Evolutionary conservation across 2,113 vertebrate genomes (phyloP).

Genomic region (Chloropsis cyanopogon): DNA sequence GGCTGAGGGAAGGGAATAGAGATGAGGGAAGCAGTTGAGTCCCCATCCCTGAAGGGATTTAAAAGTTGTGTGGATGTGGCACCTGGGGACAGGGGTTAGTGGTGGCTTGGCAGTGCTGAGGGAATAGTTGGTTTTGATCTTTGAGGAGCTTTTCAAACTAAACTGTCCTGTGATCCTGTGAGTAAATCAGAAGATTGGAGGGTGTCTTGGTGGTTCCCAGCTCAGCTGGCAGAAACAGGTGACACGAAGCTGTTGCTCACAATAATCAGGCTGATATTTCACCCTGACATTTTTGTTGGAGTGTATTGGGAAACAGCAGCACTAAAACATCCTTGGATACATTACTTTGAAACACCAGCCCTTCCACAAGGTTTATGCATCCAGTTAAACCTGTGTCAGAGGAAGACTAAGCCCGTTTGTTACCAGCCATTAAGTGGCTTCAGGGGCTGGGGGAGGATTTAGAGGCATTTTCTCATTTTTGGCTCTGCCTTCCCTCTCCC

Average conservation of each 20-base stretch:
- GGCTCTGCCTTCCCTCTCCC: neutral
- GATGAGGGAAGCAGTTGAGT: neutral
- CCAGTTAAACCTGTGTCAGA: neutral
- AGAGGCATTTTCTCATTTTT: neutral
- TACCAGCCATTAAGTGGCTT: neutral
- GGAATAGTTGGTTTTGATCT: neutral
- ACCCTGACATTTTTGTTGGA: neutral
- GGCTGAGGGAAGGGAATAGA: neutral
- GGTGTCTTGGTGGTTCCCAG: neutral
- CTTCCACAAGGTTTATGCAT: neutral
- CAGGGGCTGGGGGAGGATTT: neutral
- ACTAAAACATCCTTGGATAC: neutral
- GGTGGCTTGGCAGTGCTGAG: neutral
- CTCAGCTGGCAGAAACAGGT: neutral
- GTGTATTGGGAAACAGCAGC: neutral
- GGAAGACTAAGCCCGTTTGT: neutral
- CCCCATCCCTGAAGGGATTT: neutral
- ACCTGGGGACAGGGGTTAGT: neutral
- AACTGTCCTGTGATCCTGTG: neutral
- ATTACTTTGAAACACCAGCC: neutral
- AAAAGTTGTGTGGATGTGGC: neutral
- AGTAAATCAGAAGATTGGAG: neutral
- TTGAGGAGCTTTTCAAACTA: neutral
- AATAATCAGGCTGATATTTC: neutral
- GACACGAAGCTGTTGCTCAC: neutral